phyloP scores from a whole-genome alignment of 2,797 vertebrate species.

The Ficedula albicollis region DNA sequence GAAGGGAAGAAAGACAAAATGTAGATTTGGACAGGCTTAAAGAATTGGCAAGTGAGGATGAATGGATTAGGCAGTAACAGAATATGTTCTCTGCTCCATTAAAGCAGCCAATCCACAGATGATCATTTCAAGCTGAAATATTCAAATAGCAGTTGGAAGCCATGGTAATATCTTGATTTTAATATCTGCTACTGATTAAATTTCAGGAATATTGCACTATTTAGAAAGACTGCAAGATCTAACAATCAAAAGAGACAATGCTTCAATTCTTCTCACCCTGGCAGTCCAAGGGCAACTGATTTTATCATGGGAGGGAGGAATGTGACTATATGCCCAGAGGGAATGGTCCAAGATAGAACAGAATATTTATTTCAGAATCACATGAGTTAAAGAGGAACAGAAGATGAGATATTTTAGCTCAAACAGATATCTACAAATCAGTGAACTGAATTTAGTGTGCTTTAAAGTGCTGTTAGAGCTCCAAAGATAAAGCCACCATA shows the following conservation, averaged over 20 bases:
- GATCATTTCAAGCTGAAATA: constrained; percentile 33
- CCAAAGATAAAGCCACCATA: background rate
- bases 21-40: background rate
- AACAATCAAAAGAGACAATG: background rate
- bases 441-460: background rate
- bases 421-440: background rate
- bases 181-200: background rate
- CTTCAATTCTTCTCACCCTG: background rate
- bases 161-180: background rate
- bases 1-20: background rate
- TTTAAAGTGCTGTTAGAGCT: background rate
- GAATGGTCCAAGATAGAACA: background rate
- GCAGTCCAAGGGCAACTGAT: background rate
- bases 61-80: constrained; percentile 4
- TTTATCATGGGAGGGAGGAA: background rate
- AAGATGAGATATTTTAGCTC: background rate
- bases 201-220: background rate
- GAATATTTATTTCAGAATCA: background rate
- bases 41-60: background rate
- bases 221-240: background rate
- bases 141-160: constrained; percentile 19
- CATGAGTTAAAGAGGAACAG: background rate
- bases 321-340: background rate
- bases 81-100: background rate
- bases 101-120: background rate